A percentile compares a stretch with the other conserved stretches of the same genome.
These are phyloP conservation scores for Ibidorhyncha struthersii DNA, from an alignment of 2,113 vertebrate species.

Conservation along the genomic window DNA sequence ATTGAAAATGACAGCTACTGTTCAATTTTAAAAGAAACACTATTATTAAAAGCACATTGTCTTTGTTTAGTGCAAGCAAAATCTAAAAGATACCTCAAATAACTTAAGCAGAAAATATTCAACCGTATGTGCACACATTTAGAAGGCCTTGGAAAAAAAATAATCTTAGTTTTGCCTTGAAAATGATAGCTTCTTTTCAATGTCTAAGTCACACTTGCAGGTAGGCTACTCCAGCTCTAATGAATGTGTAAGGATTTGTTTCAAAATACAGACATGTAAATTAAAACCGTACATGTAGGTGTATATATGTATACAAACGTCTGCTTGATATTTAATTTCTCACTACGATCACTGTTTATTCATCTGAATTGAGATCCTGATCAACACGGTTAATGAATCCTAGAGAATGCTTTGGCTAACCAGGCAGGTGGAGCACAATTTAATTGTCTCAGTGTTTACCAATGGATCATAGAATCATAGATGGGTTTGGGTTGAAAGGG, in stretches of 20 bases:
- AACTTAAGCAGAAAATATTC: not conserved
- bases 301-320: not conserved
- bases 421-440: not conserved
- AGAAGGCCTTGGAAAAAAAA: not conserved
- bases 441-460: not conserved
- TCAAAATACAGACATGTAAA: not conserved
- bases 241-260: not conserved
- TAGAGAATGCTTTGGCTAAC: not conserved
- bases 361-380: not conserved
- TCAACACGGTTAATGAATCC: not conserved
- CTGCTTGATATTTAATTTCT: not conserved
- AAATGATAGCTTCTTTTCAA: not conserved
- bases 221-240: not conserved
- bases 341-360: not conserved
- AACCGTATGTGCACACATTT: not conserved
- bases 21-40: not conserved
- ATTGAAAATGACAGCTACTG: not conserved
- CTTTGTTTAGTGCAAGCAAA: not conserved
- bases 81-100: not conserved
- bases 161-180: not conserved
- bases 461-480: not conserved
- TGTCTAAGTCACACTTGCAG: accelerated
- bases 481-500: not conserved
- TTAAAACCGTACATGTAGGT: not conserved
- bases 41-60: not conserved